Percentiles rank a stretch among this genome's conserved stretches.
These are phyloP conservation scores for Patella caerulea DNA, from an alignment of 2,888 invertebrate species.

Conservation along the genomic window DNA sequence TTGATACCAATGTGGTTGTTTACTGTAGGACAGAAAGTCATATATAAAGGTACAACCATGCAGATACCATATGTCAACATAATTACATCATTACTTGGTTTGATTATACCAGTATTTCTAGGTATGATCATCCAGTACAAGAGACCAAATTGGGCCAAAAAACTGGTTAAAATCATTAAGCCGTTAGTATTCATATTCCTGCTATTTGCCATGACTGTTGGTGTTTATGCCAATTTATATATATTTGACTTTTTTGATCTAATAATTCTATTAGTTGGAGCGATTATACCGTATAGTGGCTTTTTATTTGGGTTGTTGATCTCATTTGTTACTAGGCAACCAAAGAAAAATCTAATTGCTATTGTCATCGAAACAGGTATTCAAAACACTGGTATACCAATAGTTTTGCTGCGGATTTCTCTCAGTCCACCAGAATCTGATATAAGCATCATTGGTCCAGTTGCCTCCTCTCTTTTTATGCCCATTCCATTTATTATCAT, in stretches of 20 bases:
- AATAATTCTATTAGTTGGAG: slow-evolving; percentile 66
- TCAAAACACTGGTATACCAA: slow-evolving; percentile 83
- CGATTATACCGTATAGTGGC: slow-evolving; percentile 72
- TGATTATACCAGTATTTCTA: slow-evolving; percentile 72
- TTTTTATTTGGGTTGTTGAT: slow-evolving; percentile 72
- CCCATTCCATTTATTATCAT: slow-evolving; percentile 61
- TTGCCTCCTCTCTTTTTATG: slow-evolving; percentile 61
- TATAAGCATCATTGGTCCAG: slow-evolving; percentile 79
- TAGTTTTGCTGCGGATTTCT: slow-evolving; percentile 67
- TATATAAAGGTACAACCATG: slow-evolving; percentile 62
- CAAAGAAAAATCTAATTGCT: slow-evolving; percentile 75
- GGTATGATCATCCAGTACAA: slow-evolving; percentile 72
- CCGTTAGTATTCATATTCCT: slow-evolving; percentile 72
- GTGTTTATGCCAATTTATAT: slow-evolving; percentile 72
- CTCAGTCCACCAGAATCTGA: slow-evolving; percentile 61
- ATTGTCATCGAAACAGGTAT: slow-evolving; percentile 89
- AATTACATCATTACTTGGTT: slow-evolving; percentile 68
- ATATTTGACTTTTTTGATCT: slow-evolving; percentile 71
- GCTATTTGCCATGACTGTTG: slow-evolving; percentile 71
- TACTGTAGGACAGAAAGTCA: slow-evolving; percentile 68
- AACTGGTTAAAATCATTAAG: slow-evolving; percentile 65
- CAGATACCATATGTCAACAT: slow-evolving; percentile 72
- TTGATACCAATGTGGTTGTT: slow-evolving; percentile 75
- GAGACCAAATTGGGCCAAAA: slow-evolving; percentile 64
- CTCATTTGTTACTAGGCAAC: slow-evolving; percentile 64